Percentiles rank a stretch among this genome's conserved stretches.
phyloP scores from a whole-genome alignment of 2,113 vertebrate genomes.

The Fregetta grallaria region DNA sequence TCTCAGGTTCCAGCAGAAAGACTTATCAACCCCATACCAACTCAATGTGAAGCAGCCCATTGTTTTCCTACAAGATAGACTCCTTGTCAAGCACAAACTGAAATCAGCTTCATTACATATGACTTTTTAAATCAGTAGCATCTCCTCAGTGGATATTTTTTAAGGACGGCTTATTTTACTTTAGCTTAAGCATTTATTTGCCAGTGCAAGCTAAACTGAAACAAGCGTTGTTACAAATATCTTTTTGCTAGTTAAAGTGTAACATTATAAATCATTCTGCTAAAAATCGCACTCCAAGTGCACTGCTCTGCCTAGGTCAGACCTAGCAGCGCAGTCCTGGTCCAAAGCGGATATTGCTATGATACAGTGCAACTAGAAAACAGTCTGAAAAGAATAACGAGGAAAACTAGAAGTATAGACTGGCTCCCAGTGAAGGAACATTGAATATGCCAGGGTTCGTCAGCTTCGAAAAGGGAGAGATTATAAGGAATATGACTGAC shows the following conservation, averaged over 20 bases:
- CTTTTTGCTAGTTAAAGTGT: neutral
- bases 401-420: neutral
- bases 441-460: neutral
- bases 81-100: neutral
- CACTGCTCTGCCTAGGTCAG: neutral
- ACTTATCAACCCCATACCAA: neutral
- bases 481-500: neutral
- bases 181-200: neutral
- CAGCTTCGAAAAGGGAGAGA: neutral
- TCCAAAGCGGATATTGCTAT: neutral
- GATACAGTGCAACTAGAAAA: neutral
- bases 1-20: neutral
- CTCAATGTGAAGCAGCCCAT: neutral
- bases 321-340: accelerated
- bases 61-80: neutral
- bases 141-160: neutral
- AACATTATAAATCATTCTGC: neutral
- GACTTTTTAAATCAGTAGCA: neutral
- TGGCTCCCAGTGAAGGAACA: neutral
- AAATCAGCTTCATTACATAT: neutral
- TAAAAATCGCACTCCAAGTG: neutral
- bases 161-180: neutral
- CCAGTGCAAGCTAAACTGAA: neutral
- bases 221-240: neutral
- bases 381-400: neutral